Conservation (phyloP, 2,888 invertebrate genomes). For the Eristalinus aeneus region DNA sequence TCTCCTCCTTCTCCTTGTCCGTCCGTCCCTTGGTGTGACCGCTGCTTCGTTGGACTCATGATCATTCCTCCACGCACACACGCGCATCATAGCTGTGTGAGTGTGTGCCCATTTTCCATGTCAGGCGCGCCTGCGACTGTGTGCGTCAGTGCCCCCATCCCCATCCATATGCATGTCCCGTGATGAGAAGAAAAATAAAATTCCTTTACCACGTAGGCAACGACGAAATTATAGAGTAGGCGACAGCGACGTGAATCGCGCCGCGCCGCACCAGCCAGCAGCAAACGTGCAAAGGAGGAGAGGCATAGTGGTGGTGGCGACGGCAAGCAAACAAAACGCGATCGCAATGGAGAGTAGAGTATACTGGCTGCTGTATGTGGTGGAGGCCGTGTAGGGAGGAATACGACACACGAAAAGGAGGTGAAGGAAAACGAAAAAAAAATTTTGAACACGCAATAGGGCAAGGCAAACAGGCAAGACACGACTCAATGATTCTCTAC, state of each 20-base stretch:
- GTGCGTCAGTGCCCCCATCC: slow-evolving; percentile 56
- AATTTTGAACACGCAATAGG: slow-evolving; percentile 79
- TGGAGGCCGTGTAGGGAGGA: slow-evolving; percentile 25
- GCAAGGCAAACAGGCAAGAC: slow-evolving; percentile 79
- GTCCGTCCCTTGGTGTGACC: not conserved
- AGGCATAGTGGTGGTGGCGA: slow-evolving; percentile 6
- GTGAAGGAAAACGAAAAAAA: slow-evolving; percentile 63
- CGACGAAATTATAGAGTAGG: slow-evolving; percentile 66
- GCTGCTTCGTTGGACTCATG: slow-evolving; percentile 23
- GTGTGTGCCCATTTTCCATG: slow-evolving; percentile 62
- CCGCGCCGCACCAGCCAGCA: not conserved
- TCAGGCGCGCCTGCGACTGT: not conserved
- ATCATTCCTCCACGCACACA: slow-evolving; percentile 43
- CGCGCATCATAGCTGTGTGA: not conserved
- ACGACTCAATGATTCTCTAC: slow-evolving; percentile 65
- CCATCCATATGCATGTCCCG: slow-evolving; percentile 67
- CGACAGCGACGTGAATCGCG: slow-evolving; percentile 37
- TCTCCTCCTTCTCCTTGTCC: slow-evolving; percentile 45
- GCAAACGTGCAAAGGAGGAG: slow-evolving; percentile 61
- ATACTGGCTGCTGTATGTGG: not conserved
- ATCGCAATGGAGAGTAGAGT: not conserved
- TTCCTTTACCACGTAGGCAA: slow-evolving; percentile 71
- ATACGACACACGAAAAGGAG: slow-evolving; percentile 33
- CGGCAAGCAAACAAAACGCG: slow-evolving; percentile 41
- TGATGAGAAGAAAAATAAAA: slow-evolving; percentile 71